Evolutionary conservation across 2,797 vertebrate genomes (phyloP).

Genomic region (Poeciliopsis turneri): DNA sequence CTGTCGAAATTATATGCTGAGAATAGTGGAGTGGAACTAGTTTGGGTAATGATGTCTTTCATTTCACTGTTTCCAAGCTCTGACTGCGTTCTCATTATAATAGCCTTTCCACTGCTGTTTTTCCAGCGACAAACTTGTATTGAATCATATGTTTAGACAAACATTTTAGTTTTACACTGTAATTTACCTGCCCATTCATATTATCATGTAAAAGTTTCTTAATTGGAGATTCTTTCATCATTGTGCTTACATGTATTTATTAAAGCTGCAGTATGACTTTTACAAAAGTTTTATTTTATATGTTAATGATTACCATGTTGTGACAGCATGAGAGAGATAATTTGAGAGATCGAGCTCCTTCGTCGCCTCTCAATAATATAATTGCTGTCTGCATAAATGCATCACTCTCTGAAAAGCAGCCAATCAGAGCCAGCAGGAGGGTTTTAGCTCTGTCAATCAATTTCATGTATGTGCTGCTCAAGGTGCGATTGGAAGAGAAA

Average conservation of each 20-base stretch:
- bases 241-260: neutral
- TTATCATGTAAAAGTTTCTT: neutral
- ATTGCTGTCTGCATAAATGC: no score
- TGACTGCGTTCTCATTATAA: neutral
- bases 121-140: neutral
- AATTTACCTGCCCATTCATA: neutral
- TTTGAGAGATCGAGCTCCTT: no score
- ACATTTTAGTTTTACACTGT: neutral
- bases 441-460: no score
- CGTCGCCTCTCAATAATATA: no score
- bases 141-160: neutral
- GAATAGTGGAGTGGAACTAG: constrained; percentile 17
- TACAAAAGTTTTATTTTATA: no score
- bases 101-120: constrained; percentile 1
- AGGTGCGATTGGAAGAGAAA: no score
- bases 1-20: constrained; percentile 50
- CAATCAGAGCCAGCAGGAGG: no score
- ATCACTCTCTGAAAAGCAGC: no score
- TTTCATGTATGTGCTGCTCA: no score
- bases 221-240: neutral
- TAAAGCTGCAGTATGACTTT: no score
- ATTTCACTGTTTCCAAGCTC: constrained; percentile 30
- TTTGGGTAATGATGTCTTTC: constrained; percentile 30
- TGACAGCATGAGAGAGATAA: no score
- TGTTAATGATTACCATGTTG: no score